Base-by-base conservation (phyloP, 2,113 vertebrate genomes). In the Carassius gibelio region DNA sequence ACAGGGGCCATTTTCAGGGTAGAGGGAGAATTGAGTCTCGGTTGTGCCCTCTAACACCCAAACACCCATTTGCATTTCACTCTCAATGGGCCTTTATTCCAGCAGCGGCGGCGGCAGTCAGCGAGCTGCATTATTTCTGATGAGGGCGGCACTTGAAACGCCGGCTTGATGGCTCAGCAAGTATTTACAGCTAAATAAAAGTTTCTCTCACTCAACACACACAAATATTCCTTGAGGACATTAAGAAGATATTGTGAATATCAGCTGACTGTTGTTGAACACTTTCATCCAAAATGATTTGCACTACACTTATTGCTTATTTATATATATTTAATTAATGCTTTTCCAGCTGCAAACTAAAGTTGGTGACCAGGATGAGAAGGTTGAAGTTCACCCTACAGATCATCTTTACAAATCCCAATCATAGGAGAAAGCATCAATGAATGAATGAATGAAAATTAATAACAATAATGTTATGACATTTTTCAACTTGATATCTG, bases 41-140 rank as follows among this genome's bases (percentile, higher is more conserved):
- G 88, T 90, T 90, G 90, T 91, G 89, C 87, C 88, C 87, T 89
- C 48, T 86, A 90, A 83, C 85, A 82, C 71, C 89, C 89, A 86
- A 74, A 84, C 85, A 91, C 7, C 87, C 89, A 94, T 94, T 94
- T 92, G 92, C 93, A 94, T 94, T 92, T 92, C 59, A n/a, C 78
- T 82, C 83, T 94, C 90, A 94, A 93, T 91, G 90, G 88, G 4
- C 80, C 92, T 93, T 92, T 93, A 91, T 94, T 71, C 81, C 84
- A 89, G 84, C 42, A 11, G 45, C 45, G 42, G 42, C 2, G 84
- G 19, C 9, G 84, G 10, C 10, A 89, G 85, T 87, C 66, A 13
- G 75, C 72, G 82, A 66, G 89, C 81, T 89, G 87, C 89, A 87
- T 88, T 80, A 84, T 72, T 42, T 21, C 66, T 30, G 64, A 57